These are phyloP conservation scores for mouse (Mus musculus) DNA, from an alignment of 2,113 vertebrate species.

Conservation along the genomic window GRCm39 chr12:64412501-64413000, in stretches of 20 bases:
- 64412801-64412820: neutral
- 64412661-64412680: conserved; percentile 45
- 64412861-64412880: neutral
- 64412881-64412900: neutral
- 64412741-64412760: neutral
- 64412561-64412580: conserved; percentile 52
- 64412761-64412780: neutral
- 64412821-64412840: neutral
- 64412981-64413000: conserved; percentile 1
- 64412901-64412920: conserved; percentile 11
- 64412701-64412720: neutral
- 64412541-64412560: neutral
- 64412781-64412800: conserved; percentile 10
- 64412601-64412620: conserved; percentile 26
- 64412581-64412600: conserved; percentile 20
- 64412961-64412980: neutral
- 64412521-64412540: conserved; percentile 38
- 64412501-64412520: neutral
- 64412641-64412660: neutral
- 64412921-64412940: neutral
- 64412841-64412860: neutral
- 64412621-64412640: conserved; percentile 14
- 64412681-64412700: neutral
- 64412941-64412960: neutral
- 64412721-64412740: neutral